Evolutionary conservation across 2,797 vertebrate genomes (phyloP).

Genomic region (Gouania willdenowi): DNA sequence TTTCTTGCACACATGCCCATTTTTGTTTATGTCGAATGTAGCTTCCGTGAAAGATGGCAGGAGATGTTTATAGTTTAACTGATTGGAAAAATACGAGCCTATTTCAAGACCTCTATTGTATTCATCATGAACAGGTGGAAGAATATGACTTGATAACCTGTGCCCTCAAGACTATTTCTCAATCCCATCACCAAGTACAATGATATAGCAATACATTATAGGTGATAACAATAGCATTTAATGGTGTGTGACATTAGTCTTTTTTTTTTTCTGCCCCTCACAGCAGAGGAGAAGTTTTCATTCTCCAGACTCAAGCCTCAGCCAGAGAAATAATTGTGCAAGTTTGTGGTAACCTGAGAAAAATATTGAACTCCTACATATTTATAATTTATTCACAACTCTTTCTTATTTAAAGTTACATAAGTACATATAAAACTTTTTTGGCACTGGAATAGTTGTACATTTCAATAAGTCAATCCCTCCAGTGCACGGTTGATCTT

Average conservation of each 20-base stretch:
- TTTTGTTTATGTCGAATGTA: no score
- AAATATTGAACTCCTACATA: constrained; percentile 49
- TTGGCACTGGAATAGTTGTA: no score
- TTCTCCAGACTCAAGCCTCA: constrained; percentile 37
- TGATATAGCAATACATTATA: constrained; percentile 21
- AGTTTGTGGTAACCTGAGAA: constrained; percentile 46
- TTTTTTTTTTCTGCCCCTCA: constrained; percentile 33
- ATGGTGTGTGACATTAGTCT: constrained; percentile 28
- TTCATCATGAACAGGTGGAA: constrained; percentile 24
- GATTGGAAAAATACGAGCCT: background rate
- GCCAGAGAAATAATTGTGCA: constrained; percentile 56
- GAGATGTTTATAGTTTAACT: constrained; percentile 2
- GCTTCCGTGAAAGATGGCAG: constrained; percentile 10
- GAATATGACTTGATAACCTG: constrained; percentile 27
- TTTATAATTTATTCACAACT: constrained; percentile 47
- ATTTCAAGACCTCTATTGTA: background rate
- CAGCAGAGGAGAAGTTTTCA: constrained; percentile 38
- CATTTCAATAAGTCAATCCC: no score
- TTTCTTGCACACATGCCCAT: background rate
- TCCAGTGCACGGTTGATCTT: no score
- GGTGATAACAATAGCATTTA: constrained; percentile 33
- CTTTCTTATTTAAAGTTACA: no score
- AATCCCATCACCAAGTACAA: constrained; percentile 27
- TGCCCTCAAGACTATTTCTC: constrained; percentile 13
- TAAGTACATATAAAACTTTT: no score